Base-by-base conservation (phyloP, 92 coral and sea anemone species). In the Metridium senile region DNA sequence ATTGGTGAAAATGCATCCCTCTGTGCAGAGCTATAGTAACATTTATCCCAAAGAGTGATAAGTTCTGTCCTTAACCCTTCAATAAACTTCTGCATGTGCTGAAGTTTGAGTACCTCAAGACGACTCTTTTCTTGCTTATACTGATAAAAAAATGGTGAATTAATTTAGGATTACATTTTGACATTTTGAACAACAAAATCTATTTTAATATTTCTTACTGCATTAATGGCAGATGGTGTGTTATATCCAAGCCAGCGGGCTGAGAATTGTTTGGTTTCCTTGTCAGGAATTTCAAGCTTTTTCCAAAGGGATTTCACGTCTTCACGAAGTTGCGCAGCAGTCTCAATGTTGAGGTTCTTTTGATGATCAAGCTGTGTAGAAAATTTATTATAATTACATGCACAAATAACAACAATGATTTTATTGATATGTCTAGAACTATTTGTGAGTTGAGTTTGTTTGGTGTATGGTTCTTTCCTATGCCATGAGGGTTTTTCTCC, bases 81-180 rank as follows among this genome's bases (percentile, higher is more conserved):
- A 64, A 96, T 92, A 77, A 96, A 96, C 66, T 96, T 96, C 68
- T 89, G 92, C 74, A 96, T 85, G 82, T 92, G 97, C 69, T 79
- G 87, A 16, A 96, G 84, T 85, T 92, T 96, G 52, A 96, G 81
- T 65, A 88, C 97, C 43, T 96, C 82, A 21, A 96, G 71, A 76
- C 89, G 79, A 62, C 89, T 82, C 62, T 89, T 89, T 69, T 96
- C 99, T 13, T 72, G 68, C 72, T 79, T 88, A 11, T 87, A 84
- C 99, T 96, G 87, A 66, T 69, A 43, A 61, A n/a, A n/a, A 39
- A 26, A n/a, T 9, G 27, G 9, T 47, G 16, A 65, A 32, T 62
- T 11, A n/a, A n/a, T n/a, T n/a, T n/a, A n/a, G n/a, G n/a, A n/a
- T n/a, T n/a, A n/a, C n/a, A n/a, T n/a, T n/a, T n/a, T n/a, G n/a